phyloP scores from a whole-genome alignment of 2,797 vertebrate genomes.

The Silurus aristotelis region DNA sequence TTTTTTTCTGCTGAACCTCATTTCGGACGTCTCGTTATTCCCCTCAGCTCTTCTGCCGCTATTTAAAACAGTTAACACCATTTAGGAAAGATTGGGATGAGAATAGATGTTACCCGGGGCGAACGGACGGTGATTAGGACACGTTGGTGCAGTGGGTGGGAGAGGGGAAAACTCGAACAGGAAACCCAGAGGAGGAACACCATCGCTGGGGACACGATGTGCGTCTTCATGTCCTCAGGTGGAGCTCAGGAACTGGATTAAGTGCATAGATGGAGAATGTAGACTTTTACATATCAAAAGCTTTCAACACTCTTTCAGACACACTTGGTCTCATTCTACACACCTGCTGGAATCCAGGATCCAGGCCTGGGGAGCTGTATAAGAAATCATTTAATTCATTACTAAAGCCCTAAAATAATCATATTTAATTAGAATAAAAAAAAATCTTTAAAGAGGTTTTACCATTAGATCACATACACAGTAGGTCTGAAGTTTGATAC shows the following conservation, averaged over 20 bases:
- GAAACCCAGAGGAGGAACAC: slow-evolving; percentile 4
- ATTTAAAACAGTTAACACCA: slow-evolving; percentile 31
- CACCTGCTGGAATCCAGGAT: neutral
- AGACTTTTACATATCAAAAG: neutral
- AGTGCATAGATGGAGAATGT: neutral
- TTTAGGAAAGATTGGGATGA: slow-evolving; percentile 17
- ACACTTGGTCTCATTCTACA: neutral
- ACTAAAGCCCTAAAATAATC: no score
- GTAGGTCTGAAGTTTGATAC: neutral
- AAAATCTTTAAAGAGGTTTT: neutral
- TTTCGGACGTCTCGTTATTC: slow-evolving; percentile 23
- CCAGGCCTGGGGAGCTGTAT: neutral
- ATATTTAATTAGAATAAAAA: neutral
- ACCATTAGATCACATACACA: neutral
- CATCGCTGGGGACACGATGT: slow-evolving; percentile 7
- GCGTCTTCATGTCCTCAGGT: slow-evolving; percentile 20
- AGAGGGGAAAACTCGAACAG: neutral
- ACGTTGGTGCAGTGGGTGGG: neutral
- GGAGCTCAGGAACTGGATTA: slow-evolving; percentile 6
- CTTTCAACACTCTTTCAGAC: neutral
- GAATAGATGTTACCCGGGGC: slow-evolving; percentile 34
- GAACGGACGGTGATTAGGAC: slow-evolving; percentile 11
- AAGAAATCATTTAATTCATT: neutral
- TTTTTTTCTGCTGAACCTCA: neutral
- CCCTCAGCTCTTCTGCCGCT: slow-evolving; percentile 7